Conservation (phyloP, 2,888 invertebrate species). For the Venustoraphidia nigricollis region DNA sequence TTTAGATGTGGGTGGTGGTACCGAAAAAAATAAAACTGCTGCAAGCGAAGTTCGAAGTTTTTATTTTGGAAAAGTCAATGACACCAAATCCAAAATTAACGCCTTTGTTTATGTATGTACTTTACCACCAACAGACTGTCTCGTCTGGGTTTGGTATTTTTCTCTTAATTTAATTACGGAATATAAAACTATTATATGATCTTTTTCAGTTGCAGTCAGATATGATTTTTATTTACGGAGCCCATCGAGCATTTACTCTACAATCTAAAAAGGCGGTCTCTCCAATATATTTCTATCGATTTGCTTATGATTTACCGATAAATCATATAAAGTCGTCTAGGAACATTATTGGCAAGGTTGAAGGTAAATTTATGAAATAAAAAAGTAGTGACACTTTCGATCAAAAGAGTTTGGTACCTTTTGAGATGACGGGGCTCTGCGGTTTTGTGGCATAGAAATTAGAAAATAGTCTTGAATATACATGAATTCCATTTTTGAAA, state of each 20-base stretch:
- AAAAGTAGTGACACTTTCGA: too few species aligned
- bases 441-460: too few species aligned
- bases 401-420: too few species aligned
- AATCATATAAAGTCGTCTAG: too few species aligned
- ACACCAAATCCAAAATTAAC: too few species aligned
- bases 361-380: too few species aligned
- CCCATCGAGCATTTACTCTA: neutral
- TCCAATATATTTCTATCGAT: constrained; percentile 1
- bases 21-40: neutral
- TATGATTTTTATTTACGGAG: neutral
- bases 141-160: too few species aligned
- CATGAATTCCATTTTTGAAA: neutral
- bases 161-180: neutral
- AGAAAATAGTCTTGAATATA: too few species aligned
- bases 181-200: neutral
- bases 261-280: neutral
- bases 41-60: neutral
- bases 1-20: neutral
- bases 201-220: neutral
- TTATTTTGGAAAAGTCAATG: constrained; percentile 1
- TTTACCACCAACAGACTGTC: too few species aligned
- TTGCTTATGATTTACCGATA: neutral
- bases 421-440: too few species aligned
- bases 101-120: too few species aligned
- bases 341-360: too few species aligned